Evolutionary conservation across 2,797 vertebrate species (phyloP), one percentile per base, ranked within the genome.

Genomic region (Poeciliopsis presidionis): DNA sequence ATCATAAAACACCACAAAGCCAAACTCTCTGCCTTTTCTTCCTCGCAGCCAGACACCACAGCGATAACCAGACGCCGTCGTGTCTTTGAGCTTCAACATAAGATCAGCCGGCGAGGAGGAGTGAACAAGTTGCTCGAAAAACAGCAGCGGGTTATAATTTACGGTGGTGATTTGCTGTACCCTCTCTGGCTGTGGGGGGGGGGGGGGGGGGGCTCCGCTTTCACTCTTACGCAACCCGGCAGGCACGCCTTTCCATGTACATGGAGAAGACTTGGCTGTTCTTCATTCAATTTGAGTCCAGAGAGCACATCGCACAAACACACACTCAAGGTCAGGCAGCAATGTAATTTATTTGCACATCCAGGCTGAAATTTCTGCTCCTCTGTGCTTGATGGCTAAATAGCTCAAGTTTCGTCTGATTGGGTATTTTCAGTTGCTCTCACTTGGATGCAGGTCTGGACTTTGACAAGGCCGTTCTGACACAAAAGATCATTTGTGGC

Each of bases 181-280:
- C 16, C 80, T 84, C 74, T 87, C 86, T 79, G 83, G 83, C 88
- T 78, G 36, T 39, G 4, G 36, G 63, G 59, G 85, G 78, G 90
- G 90, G 87, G 78, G 4, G 3, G 3, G 76, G 90, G 90, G 84
- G 89, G 89, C 90, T 93, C 87, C 86, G 53, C 89, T 93, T 94
- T 91, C 91, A 83, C 77, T 84, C 75, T 92, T 91, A 90, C 79
- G 85, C 80, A 93, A 93, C 59, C 78, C 49, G 81, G 81, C 65
- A 85, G 82, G 85, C 87, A 88, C 2, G 80, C 91, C 87, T 89
- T 83, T 88, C 85, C 88, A 83, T 84, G 84, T 36, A 67, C 55
- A 79, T 69, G 65, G 74, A 72, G 74, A 73, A 73, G 59, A 83
- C 84, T 86, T 91, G 91, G 91, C 89, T 88, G 80, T 70, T 76